Base-by-base conservation (phyloP, 2,113 vertebrate species). In the Amphiprion percula region DNA sequence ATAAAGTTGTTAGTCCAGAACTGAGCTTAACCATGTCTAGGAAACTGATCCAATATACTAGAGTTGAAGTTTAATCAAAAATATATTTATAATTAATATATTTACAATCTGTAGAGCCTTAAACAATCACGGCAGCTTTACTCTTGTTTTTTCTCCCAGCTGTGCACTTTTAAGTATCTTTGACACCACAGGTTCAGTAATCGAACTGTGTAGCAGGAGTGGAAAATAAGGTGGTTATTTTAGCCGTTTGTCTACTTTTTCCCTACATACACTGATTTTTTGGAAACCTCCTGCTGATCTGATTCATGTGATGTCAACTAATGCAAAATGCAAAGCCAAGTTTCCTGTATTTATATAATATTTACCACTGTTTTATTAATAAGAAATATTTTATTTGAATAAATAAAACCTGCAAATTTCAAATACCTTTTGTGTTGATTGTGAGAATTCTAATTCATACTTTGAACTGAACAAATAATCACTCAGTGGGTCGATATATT, bases 371-470 rank as follows among this genome's bases (percentile, higher is more conserved):
- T 93, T 84, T 79, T 75, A 86, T 77, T 68, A 81, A 84, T 82
- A 72, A 79, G 65, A 70, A 55, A 85, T 82, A 83, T 87, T 90
- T 90, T 90, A 90, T 92, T 95, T 94, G 88, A 96, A 95, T 94
- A 94, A 92, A 90, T 69, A 30, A 59, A 50, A 73, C 23, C n/a
- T 63, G 19, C 56, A 70, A 10, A 76, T 50, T 65, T 63, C 10
- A 49, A 52, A 4, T 21, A n/a, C 5, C 3, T 76, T 8, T 12
- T 70, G 15, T 70, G 26, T 54, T 56, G 26, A 7, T 44, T 70
- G 10, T 16, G 33, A 60, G 61, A 6, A 54, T 19, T 49, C 47
- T 19, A 15, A 41, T 10, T 41, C 12, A 41, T 2, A 9, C 39
- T 1, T 30, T 30, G 1, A 30, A 6, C 30, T 30, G 30, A 37